Base-by-base conservation (phyloP, 2,888 invertebrate genomes). In the Itoplectis maculator region DNA sequence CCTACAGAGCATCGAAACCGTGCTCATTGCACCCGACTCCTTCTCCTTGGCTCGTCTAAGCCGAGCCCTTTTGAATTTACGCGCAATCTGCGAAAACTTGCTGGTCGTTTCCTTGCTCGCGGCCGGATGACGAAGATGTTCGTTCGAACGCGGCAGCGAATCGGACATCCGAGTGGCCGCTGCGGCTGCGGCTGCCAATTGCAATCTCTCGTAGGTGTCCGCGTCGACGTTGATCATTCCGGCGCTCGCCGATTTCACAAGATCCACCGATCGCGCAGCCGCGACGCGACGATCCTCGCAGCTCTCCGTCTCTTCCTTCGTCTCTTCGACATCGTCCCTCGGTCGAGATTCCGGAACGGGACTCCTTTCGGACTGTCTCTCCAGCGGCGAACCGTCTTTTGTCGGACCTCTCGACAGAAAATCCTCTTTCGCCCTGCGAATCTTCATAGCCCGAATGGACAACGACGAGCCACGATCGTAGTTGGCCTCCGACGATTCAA, bases 211-310 rank as follows among this genome's bases (percentile, higher is more conserved):
- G 93, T 95, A 95, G 0, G 95, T 93, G 29, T 94, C 94, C 5
- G 94, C 93, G 83, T 96, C 95, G 0, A 96, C 94, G 86, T 96
- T 95, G 77, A 96, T 96, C 95, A 96, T 96, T n/a, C 96, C 96
- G 0, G 95, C 96, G 84, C 96, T 96, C 0, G 96, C 95, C 40
- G 96, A 96, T 87, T 97, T 96, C 0, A 95, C 94, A n/a, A 96
- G 91, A 8, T 93, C 90, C 4, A 84, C 56, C n/a, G n/a, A n/a
- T 15, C 86, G 79, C n/a, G 59, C 13, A 42, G 29, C 37, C 5
- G 45, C 15, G 11, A 15, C 42, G 0, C 7, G 40, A 66, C n/a
- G n/a, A n/a, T 66, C 54, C 9, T 69, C 59, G n/a, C n/a, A n/a
- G 11, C 11, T 2, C n/a, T 29, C 51, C 6, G 15, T 35, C n/a